Evolutionary conservation across 2,797 vertebrate species (phyloP).

Genomic region (Myoxocephalus aenaeus): DNA sequence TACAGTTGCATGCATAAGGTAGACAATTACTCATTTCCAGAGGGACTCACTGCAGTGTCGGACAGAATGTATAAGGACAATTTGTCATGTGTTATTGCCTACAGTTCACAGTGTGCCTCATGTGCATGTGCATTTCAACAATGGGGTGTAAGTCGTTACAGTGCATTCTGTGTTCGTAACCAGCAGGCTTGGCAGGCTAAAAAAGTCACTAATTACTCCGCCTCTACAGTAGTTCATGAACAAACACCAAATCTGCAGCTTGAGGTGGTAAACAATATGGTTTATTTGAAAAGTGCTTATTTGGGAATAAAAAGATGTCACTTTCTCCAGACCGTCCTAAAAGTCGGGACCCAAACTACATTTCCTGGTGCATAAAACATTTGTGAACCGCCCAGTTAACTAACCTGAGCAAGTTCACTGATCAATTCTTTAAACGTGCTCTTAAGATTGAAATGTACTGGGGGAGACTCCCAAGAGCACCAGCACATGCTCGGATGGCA

Average conservation of each 20-base stretch:
- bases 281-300: not conserved
- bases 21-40: constrained; percentile 44
- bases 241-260: constrained; percentile 27
- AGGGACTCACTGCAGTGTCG: constrained; percentile 17
- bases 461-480: constrained; percentile 16
- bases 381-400: constrained; percentile 19
- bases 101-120: constrained; percentile 35
- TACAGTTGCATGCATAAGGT: constrained; percentile 25
- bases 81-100: constrained; percentile 44
- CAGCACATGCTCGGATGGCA: constrained; percentile 11
- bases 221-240: constrained; percentile 20
- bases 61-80: constrained; percentile 19
- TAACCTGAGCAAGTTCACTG: constrained; percentile 34
- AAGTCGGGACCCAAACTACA: not conserved
- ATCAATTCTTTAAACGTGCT: constrained; percentile 48
- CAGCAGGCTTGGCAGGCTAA: constrained; percentile 15
- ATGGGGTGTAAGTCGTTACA: constrained; percentile 18
- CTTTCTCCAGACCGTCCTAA: not conserved
- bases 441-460: constrained; percentile 30
- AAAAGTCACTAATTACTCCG: constrained; percentile 31
- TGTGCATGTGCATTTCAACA: constrained; percentile 43
- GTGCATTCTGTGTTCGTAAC: constrained; percentile 19
- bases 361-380: constrained; percentile 33
- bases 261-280: not conserved
- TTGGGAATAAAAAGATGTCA: not conserved